A percentile compares a stretch with the other conserved stretches of the same genome.
Conservation (phyloP, 2,797 vertebrate genomes). For the Urocyon cinereoargenteus region DNA sequence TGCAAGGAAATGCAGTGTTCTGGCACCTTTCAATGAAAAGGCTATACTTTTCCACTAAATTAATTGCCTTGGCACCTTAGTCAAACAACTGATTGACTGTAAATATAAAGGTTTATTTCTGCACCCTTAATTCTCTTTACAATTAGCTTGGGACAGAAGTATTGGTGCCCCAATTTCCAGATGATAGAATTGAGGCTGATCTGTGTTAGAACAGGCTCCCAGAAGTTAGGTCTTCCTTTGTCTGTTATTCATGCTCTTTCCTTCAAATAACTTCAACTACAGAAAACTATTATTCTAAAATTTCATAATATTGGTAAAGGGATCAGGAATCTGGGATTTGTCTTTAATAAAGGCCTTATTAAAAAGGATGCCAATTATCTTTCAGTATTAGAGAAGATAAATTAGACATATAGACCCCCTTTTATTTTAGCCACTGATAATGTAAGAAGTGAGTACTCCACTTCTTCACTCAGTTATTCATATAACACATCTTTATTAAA, state of each 20-base stretch:
- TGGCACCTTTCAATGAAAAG: neutral
- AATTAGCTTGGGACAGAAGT: neutral
- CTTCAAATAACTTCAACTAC: neutral
- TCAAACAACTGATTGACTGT: neutral
- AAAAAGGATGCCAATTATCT: neutral
- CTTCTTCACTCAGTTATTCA: neutral
- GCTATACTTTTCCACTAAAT: neutral
- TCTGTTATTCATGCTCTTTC: neutral
- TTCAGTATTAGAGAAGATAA: slow-evolving; percentile 1
- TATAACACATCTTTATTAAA: neutral
- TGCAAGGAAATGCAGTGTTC: neutral
- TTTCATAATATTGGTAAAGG: neutral
- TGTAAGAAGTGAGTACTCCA: neutral
- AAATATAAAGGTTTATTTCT: neutral
- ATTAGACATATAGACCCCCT: neutral
- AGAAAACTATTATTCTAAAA: neutral
- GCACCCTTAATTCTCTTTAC: neutral
- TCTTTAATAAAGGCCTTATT: neutral
- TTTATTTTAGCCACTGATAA: slow-evolving; percentile 1
- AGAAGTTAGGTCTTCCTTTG: neutral
- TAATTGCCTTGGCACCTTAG: neutral
- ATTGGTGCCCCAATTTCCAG: neutral
- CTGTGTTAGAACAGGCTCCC: neutral
- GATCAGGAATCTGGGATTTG: neutral
- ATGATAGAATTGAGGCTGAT: neutral